These are phyloP conservation scores for Scaptomyza flava DNA, from an alignment of 2,888 invertebrate genomes.

Conservation along the genomic window DNA sequence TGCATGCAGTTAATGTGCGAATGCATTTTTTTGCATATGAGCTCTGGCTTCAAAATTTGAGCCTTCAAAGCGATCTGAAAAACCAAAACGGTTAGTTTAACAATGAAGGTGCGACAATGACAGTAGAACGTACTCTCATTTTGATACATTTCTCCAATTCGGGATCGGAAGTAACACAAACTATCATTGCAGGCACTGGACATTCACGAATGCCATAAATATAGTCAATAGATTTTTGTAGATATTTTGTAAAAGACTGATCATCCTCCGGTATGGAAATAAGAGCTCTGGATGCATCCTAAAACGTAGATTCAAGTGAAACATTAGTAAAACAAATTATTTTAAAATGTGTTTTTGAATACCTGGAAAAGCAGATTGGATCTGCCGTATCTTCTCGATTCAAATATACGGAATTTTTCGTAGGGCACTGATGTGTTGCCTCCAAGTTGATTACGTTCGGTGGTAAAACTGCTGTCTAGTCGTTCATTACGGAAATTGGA, in stretches of 20 bases:
- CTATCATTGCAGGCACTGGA: conserved; percentile 92
- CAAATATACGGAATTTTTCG: conserved; percentile 90
- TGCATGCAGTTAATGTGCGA: conserved; percentile 95
- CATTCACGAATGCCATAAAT: conserved; percentile 92
- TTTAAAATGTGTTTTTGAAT: not conserved
- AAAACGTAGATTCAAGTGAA: conserved; percentile 22
- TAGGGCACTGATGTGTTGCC: conserved; percentile 74
- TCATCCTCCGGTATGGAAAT: conserved; percentile 88
- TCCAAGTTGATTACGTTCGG: conserved; percentile 69
- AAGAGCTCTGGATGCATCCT: conserved; percentile 91
- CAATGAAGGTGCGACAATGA: not conserved
- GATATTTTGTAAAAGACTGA: conserved; percentile 91
- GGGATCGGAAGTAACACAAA: conserved; percentile 95
- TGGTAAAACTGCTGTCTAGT: conserved; percentile 80
- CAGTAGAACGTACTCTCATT: conserved; percentile 89
- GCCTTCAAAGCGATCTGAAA: conserved; percentile 92
- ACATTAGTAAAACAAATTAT: not conserved
- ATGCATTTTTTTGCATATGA: conserved; percentile 92
- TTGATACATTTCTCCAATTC: conserved; percentile 96
- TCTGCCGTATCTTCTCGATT: conserved; percentile 88
- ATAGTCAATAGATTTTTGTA: conserved; percentile 88
- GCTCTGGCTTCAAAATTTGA: conserved; percentile 92
- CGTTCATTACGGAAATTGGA: conserved; percentile 73
- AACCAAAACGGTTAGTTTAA: not conserved
- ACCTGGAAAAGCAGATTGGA: conserved; percentile 93